Conservation (phyloP, 2,888 invertebrate genomes). For the Anoncus sp. region DNA sequence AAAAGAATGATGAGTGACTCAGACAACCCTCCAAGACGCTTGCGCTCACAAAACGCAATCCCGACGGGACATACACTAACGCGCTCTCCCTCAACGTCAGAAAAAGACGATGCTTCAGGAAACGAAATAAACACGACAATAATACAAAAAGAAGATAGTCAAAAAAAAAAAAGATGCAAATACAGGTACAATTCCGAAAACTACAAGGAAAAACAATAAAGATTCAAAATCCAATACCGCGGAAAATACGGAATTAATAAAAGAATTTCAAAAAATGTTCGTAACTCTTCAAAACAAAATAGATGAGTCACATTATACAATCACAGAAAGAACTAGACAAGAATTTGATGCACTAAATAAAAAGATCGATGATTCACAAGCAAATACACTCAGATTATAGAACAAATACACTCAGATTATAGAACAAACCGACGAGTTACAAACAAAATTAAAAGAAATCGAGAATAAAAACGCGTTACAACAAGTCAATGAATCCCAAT, state of each 20-base stretch:
- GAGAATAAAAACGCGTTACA: neutral
- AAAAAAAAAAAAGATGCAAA: too few relatives aligned
- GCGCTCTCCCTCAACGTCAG: conserved; percentile 3
- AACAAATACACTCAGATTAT: too few relatives aligned
- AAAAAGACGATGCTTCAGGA: neutral
- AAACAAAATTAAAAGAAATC: neutral
- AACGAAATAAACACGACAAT: neutral
- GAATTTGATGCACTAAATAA: neutral
- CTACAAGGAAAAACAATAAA: too few relatives aligned
- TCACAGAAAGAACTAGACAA: neutral
- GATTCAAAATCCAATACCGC: too few relatives aligned
- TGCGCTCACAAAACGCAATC: neutral
- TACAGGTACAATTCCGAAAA: too few relatives aligned
- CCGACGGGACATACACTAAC: neutral
- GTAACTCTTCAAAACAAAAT: neutral
- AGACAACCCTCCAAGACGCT: too few relatives aligned
- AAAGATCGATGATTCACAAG: conserved; percentile 1
- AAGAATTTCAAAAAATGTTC: neutral
- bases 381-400: neutral
- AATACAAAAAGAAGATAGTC: neutral
- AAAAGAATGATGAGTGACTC: too few relatives aligned
- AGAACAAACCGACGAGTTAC: neutral
- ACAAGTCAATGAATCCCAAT: neutral
- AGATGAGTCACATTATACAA: neutral
- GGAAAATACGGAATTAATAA: neutral